Evolutionary conservation across 2,888 invertebrate genomes (phyloP).

Genomic region (Lepidocyrtinus sp.): DNA sequence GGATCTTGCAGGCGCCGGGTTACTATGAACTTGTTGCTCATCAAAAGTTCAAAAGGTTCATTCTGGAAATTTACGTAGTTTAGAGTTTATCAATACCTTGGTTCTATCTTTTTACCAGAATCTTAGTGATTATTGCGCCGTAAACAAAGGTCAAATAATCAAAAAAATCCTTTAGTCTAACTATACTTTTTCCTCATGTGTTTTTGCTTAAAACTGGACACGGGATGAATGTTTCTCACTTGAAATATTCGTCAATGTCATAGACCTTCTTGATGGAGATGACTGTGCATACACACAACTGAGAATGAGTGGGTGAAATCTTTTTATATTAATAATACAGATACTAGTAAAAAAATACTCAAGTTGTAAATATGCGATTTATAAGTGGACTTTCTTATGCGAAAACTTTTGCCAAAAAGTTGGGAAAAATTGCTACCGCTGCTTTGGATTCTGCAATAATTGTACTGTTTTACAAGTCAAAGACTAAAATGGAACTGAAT

Average conservation of each 20-base stretch:
- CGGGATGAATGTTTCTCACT: neutral
- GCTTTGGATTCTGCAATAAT: neutral
- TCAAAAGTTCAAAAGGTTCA: neutral
- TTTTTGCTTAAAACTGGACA: neutral
- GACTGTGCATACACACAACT: neutral
- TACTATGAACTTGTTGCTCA: neutral
- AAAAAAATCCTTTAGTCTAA: no score
- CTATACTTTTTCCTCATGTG: no score
- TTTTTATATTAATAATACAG: neutral
- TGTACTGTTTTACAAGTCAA: neutral
- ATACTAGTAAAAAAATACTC: neutral
- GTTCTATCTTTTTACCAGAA: no score
- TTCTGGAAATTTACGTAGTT: no score
- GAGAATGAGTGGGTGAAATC: neutral
- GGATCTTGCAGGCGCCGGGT: neutral
- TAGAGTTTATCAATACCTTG: no score
- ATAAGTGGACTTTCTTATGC: neutral
- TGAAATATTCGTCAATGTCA: neutral
- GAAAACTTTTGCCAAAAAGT: neutral
- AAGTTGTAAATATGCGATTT: neutral
- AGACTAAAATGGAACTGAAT: neutral
- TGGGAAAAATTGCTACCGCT: neutral
- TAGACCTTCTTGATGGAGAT: conserved; percentile 25
- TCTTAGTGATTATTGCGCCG: no score
- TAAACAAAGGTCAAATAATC: no score